Conservation (phyloP, 2,797 vertebrate species). For the Urocyon cinereoargenteus region DNA sequence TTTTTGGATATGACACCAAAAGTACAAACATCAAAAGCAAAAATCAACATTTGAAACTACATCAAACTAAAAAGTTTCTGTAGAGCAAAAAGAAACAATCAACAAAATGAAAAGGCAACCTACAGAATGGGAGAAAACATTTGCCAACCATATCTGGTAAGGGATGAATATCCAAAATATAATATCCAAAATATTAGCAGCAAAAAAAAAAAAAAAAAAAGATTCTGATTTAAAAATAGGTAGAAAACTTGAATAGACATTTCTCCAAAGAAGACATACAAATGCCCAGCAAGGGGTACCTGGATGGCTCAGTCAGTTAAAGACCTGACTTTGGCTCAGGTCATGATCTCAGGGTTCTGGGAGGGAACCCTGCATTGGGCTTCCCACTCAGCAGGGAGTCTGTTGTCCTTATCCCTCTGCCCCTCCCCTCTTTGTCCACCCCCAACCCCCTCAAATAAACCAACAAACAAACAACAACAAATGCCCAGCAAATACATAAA, state of each 20-base stretch:
- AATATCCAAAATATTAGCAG: neutral
- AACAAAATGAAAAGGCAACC: neutral
- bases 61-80: neutral
- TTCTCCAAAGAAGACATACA: neutral
- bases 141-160: neutral
- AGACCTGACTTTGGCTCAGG: neutral
- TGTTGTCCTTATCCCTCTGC: too few relatives aligned
- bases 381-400: neutral
- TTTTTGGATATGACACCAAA: neutral
- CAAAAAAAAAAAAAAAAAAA: neutral
- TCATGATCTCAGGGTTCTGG: neutral
- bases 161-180: neutral
- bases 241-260: neutral
- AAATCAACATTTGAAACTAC: neutral
- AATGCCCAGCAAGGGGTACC: neutral
- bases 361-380: neutral
- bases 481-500: neutral
- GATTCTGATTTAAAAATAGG: neutral
- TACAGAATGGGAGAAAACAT: neutral
- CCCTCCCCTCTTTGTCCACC: too few relatives aligned
- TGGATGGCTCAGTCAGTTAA: neutral
- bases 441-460: neutral
- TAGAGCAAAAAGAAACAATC: constrained; percentile 7
- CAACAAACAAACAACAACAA: neutral
- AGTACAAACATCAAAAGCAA: neutral